phyloP scores from a whole-genome alignment of 2,797 vertebrate genomes.

The Paguma larvata region DNA sequence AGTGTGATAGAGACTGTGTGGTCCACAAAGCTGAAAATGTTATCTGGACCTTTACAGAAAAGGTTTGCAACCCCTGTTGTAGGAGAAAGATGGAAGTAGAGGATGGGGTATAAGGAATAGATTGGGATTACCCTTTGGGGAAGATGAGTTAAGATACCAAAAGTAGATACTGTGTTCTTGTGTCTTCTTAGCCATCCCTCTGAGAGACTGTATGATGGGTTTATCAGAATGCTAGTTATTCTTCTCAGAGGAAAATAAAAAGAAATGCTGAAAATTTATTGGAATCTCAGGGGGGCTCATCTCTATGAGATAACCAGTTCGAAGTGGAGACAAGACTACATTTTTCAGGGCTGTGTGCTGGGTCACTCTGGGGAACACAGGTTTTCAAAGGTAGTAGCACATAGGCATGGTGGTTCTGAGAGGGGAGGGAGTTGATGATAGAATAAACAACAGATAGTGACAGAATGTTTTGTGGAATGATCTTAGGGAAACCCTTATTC shows the following conservation, averaged over 20 bases:
- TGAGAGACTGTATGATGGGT: neutral
- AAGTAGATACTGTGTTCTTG: neutral
- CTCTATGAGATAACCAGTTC: neutral
- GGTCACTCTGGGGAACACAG: neutral
- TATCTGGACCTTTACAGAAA: neutral
- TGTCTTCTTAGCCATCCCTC: neutral
- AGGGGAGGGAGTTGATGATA: neutral
- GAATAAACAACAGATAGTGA: neutral
- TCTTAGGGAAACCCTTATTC: neutral
- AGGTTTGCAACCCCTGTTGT: neutral
- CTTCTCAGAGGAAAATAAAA: neutral
- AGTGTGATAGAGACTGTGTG: neutral
- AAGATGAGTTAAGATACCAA: neutral
- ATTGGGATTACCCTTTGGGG: neutral
- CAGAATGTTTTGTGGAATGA: neutral
- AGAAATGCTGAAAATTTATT: neutral
- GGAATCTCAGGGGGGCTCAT: neutral
- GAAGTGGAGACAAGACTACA: neutral
- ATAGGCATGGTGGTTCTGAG: neutral
- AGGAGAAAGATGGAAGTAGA: neutral
- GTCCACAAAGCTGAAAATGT: neutral
- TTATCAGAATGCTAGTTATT: neutral
- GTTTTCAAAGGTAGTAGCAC: neutral
- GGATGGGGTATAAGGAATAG: neutral
- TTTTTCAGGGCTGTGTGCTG: neutral